Evolutionary conservation across 2,888 invertebrate genomes (phyloP), one percentile per base, ranked within the genome.

Genomic region (Sepioteuthis lessoniana): DNA sequence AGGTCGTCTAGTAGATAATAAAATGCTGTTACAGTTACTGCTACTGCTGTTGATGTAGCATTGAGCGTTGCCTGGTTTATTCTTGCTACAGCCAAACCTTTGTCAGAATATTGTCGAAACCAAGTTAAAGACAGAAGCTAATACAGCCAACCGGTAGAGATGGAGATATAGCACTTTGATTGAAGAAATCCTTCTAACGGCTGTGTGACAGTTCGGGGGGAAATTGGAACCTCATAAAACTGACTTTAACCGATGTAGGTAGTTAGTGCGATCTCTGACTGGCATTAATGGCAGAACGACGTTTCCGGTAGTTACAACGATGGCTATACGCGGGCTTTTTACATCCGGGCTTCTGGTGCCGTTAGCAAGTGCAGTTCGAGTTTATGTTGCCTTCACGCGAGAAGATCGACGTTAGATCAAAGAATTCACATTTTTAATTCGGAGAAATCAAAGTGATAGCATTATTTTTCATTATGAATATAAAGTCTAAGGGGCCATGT

Each of bases 281-380:
- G 31, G 13, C 76, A 76, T 76, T 76, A 76, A 76, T 76, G 31
- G 8, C 76, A n/a, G n/a, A n/a, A 76, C 76, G 76, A 10, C 76
- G 76, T 76, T 76, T 76, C 76, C 76, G 76, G 76, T 76, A 10
- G 76, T 76, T 76, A n/a, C 31, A 10, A 31, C 76, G 76, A 76
- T 76, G n/a, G 76, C n/a, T 76, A 76, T 76, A n/a, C 76, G 76
- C 76, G 76, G 76, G 31, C 31, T 76, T 76, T 76, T 76, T 76
- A 76, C 76, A 76, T 76, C 76, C 76, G 76, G 31, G n/a, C 76
- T 76, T 7, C 31, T 76, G n/a, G 76, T 76, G 76, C 10, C 76
- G 76, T 76, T 31, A n/a, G n/a, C n/a, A 76, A 76, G 31, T 76
- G 76, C n/a, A 76, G 25, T 19, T 28, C 28, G 13, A 28, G 60